Percentiles rank a stretch among this genome's conserved stretches.
Conservation (phyloP, 2,888 invertebrate species). For the Ophonus ardosiacus region DNA sequence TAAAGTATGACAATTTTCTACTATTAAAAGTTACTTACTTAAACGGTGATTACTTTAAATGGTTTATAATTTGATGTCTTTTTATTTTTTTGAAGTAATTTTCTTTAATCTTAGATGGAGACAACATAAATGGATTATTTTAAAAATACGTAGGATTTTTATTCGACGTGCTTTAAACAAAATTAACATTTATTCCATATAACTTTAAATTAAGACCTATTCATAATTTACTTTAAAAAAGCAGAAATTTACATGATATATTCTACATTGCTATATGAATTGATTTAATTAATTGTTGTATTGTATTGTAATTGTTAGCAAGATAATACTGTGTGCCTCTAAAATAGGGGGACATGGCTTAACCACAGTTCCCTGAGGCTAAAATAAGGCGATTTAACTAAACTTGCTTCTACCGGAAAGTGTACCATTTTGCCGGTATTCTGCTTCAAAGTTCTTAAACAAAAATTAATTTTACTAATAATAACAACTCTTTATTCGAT, state of each 20-base stretch:
- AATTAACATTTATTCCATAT: background rate
- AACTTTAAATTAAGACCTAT: background rate
- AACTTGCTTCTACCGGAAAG: too few species aligned
- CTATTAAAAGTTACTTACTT: constrained; percentile 5
- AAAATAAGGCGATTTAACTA: too few species aligned
- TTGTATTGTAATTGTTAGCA: background rate
- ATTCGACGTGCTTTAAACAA: background rate
- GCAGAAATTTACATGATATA: background rate
- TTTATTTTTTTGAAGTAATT: constrained; percentile 5
- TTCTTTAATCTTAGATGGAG: constrained; percentile 1
- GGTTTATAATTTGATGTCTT: constrained; percentile 10
- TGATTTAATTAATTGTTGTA: background rate
- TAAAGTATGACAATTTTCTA: constrained; percentile 49
- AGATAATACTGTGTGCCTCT: too few species aligned
- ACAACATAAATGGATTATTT: constrained; percentile 6
- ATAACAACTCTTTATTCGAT: too few species aligned
- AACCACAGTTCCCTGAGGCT: too few species aligned
- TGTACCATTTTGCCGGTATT: too few species aligned
- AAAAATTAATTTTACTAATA: too few species aligned
- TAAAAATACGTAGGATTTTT: constrained; percentile 19
- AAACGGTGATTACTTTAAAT: constrained; percentile 25
- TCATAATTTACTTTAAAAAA: background rate
- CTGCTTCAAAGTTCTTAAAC: too few species aligned
- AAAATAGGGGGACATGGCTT: too few species aligned
- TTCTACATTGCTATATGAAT: background rate